Evolutionary conservation across 2,888 invertebrate species (phyloP).

Genomic region (Chaitophorus viminalis): DNA sequence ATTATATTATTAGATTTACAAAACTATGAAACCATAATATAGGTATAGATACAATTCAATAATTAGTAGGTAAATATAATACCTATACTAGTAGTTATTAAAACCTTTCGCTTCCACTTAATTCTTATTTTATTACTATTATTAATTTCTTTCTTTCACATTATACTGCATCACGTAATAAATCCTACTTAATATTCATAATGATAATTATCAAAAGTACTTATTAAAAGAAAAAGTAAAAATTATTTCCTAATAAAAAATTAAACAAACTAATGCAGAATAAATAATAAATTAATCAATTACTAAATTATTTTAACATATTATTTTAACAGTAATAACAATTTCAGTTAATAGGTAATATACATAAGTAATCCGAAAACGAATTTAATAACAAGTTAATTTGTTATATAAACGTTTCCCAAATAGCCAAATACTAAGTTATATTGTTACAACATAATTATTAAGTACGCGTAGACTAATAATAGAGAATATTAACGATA

Average conservation of each 20-base stretch:
- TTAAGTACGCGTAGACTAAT: background rate
- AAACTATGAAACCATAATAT: too few relatives aligned
- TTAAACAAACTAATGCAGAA: background rate
- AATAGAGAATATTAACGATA: background rate
- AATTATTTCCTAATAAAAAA: background rate
- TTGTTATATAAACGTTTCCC: background rate
- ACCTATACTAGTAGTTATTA: background rate
- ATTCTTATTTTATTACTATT: background rate
- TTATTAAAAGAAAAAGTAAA: constrained; percentile 23
- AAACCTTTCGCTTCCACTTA: constrained; percentile 14
- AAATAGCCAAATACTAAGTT: background rate
- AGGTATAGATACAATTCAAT: too few relatives aligned
- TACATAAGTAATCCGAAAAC: background rate
- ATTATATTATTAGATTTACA: too few relatives aligned
- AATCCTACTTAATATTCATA: constrained; percentile 3
- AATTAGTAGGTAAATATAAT: background rate
- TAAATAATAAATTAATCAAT: too few relatives aligned
- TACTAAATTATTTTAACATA: too few relatives aligned
- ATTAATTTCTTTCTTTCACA: constrained; percentile 10
- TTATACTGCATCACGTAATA: background rate
- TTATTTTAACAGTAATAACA: too few relatives aligned
- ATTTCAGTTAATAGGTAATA: background rate
- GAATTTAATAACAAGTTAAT: background rate
- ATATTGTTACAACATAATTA: background rate
- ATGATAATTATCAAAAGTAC: constrained; percentile 5